These are phyloP conservation scores for Acanthosoma haemorrhoidale DNA, from an alignment of 2,888 invertebrate species.

Conservation along the genomic window DNA sequence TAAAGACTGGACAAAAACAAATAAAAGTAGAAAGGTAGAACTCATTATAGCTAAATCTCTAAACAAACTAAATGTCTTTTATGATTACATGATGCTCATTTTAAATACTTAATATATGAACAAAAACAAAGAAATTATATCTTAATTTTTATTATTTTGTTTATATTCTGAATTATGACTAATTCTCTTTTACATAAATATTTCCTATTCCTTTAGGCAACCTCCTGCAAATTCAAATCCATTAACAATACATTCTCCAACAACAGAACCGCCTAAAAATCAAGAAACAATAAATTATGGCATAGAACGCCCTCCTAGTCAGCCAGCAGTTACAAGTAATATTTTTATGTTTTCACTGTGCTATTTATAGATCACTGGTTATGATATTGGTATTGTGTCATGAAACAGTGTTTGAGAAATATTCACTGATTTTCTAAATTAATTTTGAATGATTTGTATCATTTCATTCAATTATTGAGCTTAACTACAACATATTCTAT, in stretches of 20 bases:
- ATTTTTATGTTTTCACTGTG: neutral
- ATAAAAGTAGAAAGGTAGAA: no score
- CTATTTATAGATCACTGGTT: neutral
- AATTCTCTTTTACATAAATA: no score
- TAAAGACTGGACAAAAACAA: no score
- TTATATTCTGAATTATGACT: no score
- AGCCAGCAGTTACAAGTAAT: conserved; percentile 13
- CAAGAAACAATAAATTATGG: conserved; percentile 14
- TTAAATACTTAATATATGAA: no score
- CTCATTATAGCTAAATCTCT: no score
- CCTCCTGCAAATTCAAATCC: neutral
- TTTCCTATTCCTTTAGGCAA: neutral
- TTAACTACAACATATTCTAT: neutral
- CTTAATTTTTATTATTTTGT: no score
- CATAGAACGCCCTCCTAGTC: conserved; percentile 20
- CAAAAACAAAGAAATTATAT: no score
- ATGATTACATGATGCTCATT: no score
- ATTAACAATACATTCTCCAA: neutral
- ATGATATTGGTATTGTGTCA: neutral
- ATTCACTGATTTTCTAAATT: neutral
- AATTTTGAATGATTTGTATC: no score
- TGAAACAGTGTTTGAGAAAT: neutral
- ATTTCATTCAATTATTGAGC: neutral
- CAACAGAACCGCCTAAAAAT: conserved; percentile 14
- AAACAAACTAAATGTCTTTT: no score